Evolutionary conservation across 2,888 invertebrate genomes (phyloP).

Genomic region (Eupithecia vulgata): DNA sequence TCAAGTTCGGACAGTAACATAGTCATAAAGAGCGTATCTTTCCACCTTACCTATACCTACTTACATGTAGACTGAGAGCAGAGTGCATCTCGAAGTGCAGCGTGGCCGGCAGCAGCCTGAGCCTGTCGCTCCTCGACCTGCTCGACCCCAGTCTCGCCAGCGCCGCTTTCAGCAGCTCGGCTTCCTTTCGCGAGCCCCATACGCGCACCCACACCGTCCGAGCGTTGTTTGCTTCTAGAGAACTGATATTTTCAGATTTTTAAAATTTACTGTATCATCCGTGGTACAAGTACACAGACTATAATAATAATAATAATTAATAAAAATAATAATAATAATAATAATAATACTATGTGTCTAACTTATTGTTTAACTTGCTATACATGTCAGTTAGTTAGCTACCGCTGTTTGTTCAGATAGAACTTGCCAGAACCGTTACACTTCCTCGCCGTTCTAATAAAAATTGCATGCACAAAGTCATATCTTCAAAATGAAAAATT

Average conservation of each 20-base stretch:
- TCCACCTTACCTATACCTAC: neutral
- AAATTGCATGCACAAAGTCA: neutral
- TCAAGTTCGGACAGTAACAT: neutral
- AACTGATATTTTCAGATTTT: constrained; percentile 49
- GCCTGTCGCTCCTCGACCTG: constrained; percentile 48
- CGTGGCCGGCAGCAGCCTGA: neutral
- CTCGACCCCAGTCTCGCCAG: constrained; percentile 66
- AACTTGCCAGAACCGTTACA: neutral
- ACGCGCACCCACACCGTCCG: constrained; percentile 69
- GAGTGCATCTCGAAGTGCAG: neutral
- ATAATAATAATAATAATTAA: too few species aligned
- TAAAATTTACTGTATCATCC: neutral
- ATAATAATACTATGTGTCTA: too few species aligned
- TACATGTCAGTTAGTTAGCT: neutral
- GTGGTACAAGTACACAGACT: too few species aligned
- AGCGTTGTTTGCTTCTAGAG: constrained; percentile 59
- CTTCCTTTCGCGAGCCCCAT: constrained; percentile 71
- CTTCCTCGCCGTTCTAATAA: too few species aligned
- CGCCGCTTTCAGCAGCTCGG: constrained; percentile 67
- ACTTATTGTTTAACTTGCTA: neutral
- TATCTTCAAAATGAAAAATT: neutral
- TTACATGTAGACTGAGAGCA: neutral
- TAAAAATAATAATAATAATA: too few species aligned
- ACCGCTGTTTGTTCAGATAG: neutral
- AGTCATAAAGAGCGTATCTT: neutral